Conservation (phyloP, 2,888 invertebrate species). For the Stomorhina lunata region DNA sequence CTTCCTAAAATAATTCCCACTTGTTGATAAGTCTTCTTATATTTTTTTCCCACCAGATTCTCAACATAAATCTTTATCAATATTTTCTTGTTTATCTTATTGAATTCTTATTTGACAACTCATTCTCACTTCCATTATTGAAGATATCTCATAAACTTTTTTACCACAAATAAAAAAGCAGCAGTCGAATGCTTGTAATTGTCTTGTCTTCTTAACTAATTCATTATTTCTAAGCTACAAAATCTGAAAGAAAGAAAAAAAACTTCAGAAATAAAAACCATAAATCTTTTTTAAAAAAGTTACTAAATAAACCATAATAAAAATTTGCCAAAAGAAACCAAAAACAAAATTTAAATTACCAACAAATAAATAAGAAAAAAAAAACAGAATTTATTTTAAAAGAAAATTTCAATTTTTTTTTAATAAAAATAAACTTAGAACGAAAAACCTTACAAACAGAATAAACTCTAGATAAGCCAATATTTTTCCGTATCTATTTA, state of each 20-base stretch:
- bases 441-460: neutral
- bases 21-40: no score
- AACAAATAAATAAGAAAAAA: neutral
- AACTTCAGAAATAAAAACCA: slow-evolving; percentile 2
- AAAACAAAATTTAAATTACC: no score
- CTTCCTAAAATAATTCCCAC: no score
- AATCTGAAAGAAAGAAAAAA: no score
- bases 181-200: no score
- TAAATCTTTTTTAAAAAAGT: slow-evolving; percentile 8
- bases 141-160: slow-evolving; percentile 25
- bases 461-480: no score
- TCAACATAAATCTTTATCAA: neutral
- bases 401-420: neutral
- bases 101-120: slow-evolving; percentile 37
- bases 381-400: no score
- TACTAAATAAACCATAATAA: neutral
- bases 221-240: no score
- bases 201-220: no score
- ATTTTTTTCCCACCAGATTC: no score
- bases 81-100: slow-evolving; percentile 7
- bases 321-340: neutral
- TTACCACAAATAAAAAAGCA: no score
- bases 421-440: neutral
- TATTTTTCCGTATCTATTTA: neutral
- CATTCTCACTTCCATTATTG: slow-evolving; percentile 2